Conservation (phyloP, 2,888 invertebrate species). For the Opisthograptis luteolata region DNA sequence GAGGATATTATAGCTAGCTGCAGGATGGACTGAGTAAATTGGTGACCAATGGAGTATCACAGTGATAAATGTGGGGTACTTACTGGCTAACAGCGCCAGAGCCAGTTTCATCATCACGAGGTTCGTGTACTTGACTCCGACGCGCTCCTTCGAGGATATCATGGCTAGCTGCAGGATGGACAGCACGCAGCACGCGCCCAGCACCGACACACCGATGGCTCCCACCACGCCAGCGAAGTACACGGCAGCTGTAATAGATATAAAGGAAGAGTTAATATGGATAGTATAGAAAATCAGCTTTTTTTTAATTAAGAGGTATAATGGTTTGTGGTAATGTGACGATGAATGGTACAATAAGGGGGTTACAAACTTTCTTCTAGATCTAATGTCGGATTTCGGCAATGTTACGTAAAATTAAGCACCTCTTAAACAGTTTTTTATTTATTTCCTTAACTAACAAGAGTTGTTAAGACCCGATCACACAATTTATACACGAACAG, state of each 20-base stretch:
- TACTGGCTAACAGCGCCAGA: constrained; percentile 90
- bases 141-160: constrained; percentile 93
- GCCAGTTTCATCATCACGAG: constrained; percentile 92
- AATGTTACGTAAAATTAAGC: no score
- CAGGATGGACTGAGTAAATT: constrained; percentile 74
- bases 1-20: constrained; percentile 95
- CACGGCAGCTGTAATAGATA: constrained; percentile 87
- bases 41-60: neutral
- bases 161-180: constrained; percentile 94
- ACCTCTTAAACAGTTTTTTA: no score
- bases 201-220: constrained; percentile 88
- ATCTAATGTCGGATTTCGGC: no score
- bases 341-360: no score
- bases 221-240: constrained; percentile 93
- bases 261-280: neutral
- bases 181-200: constrained; percentile 91
- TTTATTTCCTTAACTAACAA: no score
- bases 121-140: constrained; percentile 90
- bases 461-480: no score
- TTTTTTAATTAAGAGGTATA: no score
- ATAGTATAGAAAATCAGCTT: no score
- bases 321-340: no score
- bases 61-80: constrained; percentile 69
- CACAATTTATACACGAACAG: no score
- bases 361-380: no score